A percentile compares a stretch with the other conserved stretches of the same genome.
Conservation (phyloP, 2,888 invertebrate species). For the Machimus atricapillus region DNA sequence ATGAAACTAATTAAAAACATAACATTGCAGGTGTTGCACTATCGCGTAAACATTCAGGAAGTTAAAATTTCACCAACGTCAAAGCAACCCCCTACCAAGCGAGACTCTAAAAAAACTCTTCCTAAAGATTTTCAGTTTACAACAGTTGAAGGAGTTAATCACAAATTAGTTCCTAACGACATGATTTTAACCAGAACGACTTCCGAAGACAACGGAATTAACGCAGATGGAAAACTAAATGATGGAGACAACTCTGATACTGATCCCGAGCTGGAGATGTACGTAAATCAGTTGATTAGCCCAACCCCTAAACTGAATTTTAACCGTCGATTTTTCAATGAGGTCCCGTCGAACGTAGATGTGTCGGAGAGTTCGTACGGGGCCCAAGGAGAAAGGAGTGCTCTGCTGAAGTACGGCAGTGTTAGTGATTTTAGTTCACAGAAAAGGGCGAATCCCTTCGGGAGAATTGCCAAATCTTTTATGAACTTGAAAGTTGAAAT, state of each 20-base stretch:
- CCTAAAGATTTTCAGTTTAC: constrained; percentile 55
- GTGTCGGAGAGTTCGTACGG: not conserved
- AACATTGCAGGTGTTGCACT: constrained; percentile 53
- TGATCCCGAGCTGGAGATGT: constrained; percentile 52
- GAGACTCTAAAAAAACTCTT: constrained; percentile 46
- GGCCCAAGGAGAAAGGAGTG: not conserved
- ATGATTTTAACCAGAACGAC: constrained; percentile 55
- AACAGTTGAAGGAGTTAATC: constrained; percentile 55
- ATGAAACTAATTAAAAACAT: not conserved
- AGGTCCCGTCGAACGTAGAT: not conserved
- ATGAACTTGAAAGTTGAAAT: constrained; percentile 10
- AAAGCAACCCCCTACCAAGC: constrained; percentile 50
- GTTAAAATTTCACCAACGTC: constrained; percentile 50
- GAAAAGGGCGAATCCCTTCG: not conserved
- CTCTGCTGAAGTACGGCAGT: not conserved
- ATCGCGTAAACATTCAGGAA: constrained; percentile 55
- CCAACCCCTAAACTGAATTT: constrained; percentile 22
- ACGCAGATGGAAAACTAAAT: constrained; percentile 13
- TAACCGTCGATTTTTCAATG: constrained; percentile 3
- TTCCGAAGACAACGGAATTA: constrained; percentile 5
- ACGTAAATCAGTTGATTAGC: constrained; percentile 48
- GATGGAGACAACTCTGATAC: constrained; percentile 49
- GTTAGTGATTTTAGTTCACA: not conserved
- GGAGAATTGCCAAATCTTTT: not conserved
- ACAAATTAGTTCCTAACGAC: constrained; percentile 55